Evolutionary conservation across 2,888 invertebrate species (phyloP).

Genomic region (Miltochrista miniata): DNA sequence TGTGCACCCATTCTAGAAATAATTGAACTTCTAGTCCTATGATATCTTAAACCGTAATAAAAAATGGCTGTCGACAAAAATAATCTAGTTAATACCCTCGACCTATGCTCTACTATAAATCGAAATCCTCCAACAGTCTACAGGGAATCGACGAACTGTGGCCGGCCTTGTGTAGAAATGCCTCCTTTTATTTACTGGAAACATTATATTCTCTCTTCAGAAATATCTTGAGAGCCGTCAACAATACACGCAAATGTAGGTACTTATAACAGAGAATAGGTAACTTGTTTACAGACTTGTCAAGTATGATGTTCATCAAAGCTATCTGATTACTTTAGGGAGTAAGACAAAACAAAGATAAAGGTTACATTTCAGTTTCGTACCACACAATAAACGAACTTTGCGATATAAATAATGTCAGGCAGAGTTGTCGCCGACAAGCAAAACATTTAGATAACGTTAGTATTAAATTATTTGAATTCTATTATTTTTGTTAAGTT

Average conservation of each 20-base stretch:
- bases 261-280: too few species aligned
- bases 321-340: background rate
- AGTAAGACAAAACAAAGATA: background rate
- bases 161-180: conserved; percentile 14
- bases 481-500: too few species aligned
- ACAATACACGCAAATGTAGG: background rate
- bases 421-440: too few species aligned
- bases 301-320: background rate
- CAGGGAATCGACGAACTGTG: conserved; percentile 11
- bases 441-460: too few species aligned
- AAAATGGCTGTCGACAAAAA: too few species aligned
- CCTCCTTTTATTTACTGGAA: conserved; percentile 2
- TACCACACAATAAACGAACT: too few species aligned
- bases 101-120: conserved; percentile 2
- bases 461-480: too few species aligned
- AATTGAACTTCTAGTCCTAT: too few species aligned
- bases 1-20: too few species aligned
- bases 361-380: too few species aligned
- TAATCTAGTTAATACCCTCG: background rate
- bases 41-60: too few species aligned
- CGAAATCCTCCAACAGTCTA: conserved; percentile 10
- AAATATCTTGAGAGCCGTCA: conserved; percentile 3
- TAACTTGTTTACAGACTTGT: background rate
- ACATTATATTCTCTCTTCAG: conserved; percentile 1
- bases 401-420: too few species aligned